Percentiles rank a stretch among this genome's conserved stretches.
phyloP scores from a whole-genome alignment of 2,113 vertebrate genomes.

The Pseudopodoces humilis region DNA sequence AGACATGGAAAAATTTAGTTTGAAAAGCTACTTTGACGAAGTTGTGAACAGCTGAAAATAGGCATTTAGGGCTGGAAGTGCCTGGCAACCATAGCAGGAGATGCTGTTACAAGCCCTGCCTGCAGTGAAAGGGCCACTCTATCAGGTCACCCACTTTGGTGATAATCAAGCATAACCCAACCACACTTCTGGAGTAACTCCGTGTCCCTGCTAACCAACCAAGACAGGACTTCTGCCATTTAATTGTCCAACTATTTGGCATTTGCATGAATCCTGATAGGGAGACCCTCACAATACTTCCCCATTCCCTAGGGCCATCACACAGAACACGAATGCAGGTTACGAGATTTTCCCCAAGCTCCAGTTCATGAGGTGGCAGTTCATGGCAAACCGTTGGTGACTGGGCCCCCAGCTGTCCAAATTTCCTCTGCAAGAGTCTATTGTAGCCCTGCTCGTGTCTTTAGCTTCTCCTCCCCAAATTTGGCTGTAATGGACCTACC shows the following conservation, averaged over 20 bases:
- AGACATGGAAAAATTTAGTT: constrained; percentile 20
- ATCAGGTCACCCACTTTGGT: neutral
- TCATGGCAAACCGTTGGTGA: neutral
- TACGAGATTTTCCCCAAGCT: neutral
- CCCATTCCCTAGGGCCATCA: neutral
- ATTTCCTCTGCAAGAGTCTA: neutral
- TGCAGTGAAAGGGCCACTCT: neutral
- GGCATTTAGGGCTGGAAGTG: neutral
- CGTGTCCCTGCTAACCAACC: neutral
- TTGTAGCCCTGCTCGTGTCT: neutral
- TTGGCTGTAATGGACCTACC: constrained; percentile 1
- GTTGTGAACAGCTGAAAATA: neutral
- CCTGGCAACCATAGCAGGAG: neutral
- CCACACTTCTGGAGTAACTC: neutral
- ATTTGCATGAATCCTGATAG: neutral
- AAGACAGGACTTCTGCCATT: neutral
- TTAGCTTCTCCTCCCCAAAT: neutral
- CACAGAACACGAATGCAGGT: rapidly evolving
- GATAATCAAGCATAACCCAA: neutral
- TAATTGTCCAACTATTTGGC: neutral
- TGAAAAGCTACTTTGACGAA: constrained; percentile 4
- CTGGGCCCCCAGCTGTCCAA: neutral
- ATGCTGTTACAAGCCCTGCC: neutral
- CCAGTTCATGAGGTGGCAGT: neutral
- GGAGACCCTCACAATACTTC: neutral